Evolutionary conservation across 2,113 vertebrate genomes (phyloP).

Genomic region (Xerus inauris): DNA sequence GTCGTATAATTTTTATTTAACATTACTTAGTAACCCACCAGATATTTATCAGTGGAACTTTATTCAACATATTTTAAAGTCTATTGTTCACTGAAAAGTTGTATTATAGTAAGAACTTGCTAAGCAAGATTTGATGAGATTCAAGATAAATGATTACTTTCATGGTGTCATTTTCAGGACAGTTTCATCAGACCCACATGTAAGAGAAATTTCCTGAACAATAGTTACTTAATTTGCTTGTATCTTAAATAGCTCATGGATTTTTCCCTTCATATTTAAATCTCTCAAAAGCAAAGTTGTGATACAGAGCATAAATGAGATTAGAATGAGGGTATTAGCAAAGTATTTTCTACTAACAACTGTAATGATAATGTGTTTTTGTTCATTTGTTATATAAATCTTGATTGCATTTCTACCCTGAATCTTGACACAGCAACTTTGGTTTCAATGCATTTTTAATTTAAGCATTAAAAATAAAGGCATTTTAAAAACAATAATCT

Average conservation of each 20-base stretch:
- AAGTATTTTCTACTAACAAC: neutral
- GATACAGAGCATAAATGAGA: slow-evolving; percentile 16
- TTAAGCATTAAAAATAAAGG: slow-evolving; percentile 50
- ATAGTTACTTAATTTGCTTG: neutral
- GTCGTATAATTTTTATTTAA: neutral
- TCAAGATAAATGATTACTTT: neutral
- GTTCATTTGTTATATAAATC: slow-evolving; percentile 39
- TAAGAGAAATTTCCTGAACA: neutral
- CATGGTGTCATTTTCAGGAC: neutral
- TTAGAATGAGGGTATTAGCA: neutral
- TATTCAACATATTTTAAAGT: neutral
- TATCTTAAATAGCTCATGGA: neutral
- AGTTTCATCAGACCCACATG: neutral
- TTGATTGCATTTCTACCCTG: neutral
- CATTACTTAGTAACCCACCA: neutral
- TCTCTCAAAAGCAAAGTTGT: neutral
- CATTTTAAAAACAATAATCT: slow-evolving; percentile 53
- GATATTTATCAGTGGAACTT: neutral
- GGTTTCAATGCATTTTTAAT: slow-evolving; percentile 34
- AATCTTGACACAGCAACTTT: neutral
- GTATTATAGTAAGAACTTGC: neutral
- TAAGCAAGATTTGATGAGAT: neutral
- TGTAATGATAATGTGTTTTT: neutral
- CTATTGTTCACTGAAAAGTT: neutral
- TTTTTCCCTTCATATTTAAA: slow-evolving; percentile 42